A percentile compares a stretch with the other conserved stretches of the same genome.
Conservation (phyloP, 2,797 vertebrate species). For the Gymnodraco acuticeps region DNA sequence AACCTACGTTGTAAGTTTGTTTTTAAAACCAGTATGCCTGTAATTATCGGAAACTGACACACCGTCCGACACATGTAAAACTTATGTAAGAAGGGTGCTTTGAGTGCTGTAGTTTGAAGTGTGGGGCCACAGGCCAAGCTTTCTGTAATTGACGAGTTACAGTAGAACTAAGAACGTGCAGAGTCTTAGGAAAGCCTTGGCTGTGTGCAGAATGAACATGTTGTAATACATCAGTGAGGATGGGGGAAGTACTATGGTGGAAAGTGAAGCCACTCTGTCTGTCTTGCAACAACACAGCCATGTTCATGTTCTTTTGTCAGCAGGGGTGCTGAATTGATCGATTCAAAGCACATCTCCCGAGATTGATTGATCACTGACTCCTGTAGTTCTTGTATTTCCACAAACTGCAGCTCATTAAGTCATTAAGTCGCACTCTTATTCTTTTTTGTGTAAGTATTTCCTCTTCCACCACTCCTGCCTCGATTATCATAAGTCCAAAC, state of each 20-base stretch:
- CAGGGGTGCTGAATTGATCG: constrained; percentile 54
- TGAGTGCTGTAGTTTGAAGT: too few species aligned
- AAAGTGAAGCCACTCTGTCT: constrained; percentile 10
- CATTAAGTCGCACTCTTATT: constrained; percentile 15
- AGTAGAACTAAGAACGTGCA: neutral
- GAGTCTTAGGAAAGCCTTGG: neutral
- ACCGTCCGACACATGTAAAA: too few species aligned
- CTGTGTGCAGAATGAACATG: neutral
- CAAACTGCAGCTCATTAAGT: constrained; percentile 25
- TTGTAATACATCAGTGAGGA: neutral
- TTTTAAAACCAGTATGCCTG: too few species aligned
- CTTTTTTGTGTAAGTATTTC: constrained; percentile 34
- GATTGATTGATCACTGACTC: constrained; percentile 47
- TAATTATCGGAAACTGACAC: too few species aligned
- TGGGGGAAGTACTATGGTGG: neutral
- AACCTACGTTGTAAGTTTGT: too few species aligned
- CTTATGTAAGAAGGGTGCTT: too few species aligned
- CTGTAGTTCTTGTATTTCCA: constrained; percentile 33
- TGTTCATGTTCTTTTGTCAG: constrained; percentile 12
- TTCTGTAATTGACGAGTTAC: too few species aligned
- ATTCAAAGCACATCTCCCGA: constrained; percentile 43
- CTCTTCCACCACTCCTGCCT: neutral
- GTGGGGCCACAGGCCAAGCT: too few species aligned
- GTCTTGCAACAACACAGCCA: constrained; percentile 14
- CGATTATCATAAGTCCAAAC: constrained; percentile 37